These are phyloP conservation scores for Dichetophora obliterata DNA, from an alignment of 2,888 invertebrate genomes.

Conservation along the genomic window DNA sequence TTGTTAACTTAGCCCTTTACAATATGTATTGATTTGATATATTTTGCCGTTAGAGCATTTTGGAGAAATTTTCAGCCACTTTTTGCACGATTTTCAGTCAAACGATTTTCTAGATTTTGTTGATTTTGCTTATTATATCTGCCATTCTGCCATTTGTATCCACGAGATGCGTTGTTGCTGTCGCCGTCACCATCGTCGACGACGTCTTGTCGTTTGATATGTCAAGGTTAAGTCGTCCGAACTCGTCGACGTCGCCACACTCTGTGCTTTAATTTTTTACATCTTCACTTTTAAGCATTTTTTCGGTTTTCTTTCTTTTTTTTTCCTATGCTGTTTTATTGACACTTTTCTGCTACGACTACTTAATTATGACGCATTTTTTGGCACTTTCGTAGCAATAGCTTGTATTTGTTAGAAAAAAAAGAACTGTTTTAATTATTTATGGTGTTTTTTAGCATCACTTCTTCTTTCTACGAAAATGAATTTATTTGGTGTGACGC, in stretches of 20 bases:
- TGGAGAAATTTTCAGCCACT: no score
- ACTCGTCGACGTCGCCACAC: constrained; percentile 28
- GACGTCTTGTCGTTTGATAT: constrained; percentile 56
- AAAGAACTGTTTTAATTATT: constrained; percentile 17
- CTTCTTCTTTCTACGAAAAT: not conserved
- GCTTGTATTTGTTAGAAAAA: not conserved
- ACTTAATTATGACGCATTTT: not conserved
- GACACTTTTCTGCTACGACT: not conserved
- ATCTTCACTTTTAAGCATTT: not conserved
- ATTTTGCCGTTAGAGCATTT: no score
- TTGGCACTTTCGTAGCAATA: not conserved
- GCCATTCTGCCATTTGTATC: constrained; percentile 9
- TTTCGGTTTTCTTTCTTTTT: constrained; percentile 6
- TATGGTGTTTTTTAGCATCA: constrained; percentile 8
- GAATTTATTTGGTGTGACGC: constrained; percentile 5
- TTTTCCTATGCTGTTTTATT: not conserved
- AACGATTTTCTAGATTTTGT: not conserved
- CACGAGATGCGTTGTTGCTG: constrained; percentile 39
- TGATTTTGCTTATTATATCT: constrained; percentile 2
- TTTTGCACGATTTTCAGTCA: not conserved
- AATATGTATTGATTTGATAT: not conserved
- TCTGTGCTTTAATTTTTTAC: constrained; percentile 4
- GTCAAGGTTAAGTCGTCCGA: constrained; percentile 59
- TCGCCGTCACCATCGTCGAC: constrained; percentile 25
- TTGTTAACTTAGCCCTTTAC: not conserved